Conservation (phyloP, 2,113 vertebrate species). For the Nettapus auritus region DNA sequence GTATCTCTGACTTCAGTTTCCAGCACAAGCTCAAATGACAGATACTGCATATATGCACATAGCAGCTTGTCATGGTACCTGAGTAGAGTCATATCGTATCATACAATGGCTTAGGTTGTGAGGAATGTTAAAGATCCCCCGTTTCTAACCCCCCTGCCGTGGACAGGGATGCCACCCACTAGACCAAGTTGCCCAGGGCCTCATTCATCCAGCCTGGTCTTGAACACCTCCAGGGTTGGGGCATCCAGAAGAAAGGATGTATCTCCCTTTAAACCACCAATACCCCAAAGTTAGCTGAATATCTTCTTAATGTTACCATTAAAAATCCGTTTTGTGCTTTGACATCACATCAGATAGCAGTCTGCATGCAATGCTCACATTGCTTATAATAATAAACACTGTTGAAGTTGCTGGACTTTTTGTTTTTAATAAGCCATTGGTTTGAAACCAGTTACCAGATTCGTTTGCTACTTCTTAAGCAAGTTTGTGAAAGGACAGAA, state of each 20-base stretch:
- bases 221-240: no score
- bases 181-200: no score
- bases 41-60: rapidly evolving
- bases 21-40: background rate
- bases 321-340: background rate
- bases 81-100: background rate
- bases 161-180: no score
- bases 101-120: no score
- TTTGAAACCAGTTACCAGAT: background rate
- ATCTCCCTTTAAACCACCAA: background rate
- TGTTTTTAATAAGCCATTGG: background rate
- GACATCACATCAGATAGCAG: background rate
- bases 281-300: background rate
- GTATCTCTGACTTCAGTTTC: background rate
- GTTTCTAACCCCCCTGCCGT: no score
- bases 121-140: no score
- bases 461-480: background rate
- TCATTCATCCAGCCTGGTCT: no score
- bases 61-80: background rate
- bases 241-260: background rate
- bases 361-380: background rate
- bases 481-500: background rate
- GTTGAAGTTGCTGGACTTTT: background rate
- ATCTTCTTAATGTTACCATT: background rate
- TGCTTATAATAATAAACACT: background rate